Base-by-base conservation (phyloP, 2,113 vertebrate genomes). In the Copsychus sechellarum region DNA sequence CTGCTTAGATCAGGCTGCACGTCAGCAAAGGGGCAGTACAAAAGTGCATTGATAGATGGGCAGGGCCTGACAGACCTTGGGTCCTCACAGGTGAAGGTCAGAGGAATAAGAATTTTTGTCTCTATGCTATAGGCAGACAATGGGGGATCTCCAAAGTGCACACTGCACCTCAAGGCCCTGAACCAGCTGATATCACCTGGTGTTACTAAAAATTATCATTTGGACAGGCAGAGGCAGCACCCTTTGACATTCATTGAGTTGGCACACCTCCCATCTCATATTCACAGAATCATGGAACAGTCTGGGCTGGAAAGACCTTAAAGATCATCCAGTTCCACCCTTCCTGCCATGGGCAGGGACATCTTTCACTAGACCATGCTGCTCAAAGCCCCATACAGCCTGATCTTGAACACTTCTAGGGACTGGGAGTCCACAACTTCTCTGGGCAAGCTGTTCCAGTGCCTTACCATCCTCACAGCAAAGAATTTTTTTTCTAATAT, bases 351-450 rank as follows among this genome's bases (percentile, higher is more conserved):
- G 12, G 26, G 8, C 43, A 66, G 19, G 36, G 28, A 21, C 15
- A 51, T 11, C 23, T 81, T 58, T 28, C 51, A 51, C 26, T 50
- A 20, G 16, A 50, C 26, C 23, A 24, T 11, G 6, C 45, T 58
- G 19, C 33, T 51, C 33, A 73, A 36, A 66, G 23, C 16, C 23
- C 61, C 33, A 14, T 29, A 12, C 23, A 73, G 7, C 23, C 33
- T 58, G 19, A 10, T 14, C 66, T 57, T 81, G 43, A 73, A 23
- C 51, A 51, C 5, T 51, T 67, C 11, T 33, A 77, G 31, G 25
- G 7, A 51, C 0, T 0, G 14, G 20, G 45, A 77, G 14, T 33
- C 33, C 36, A 51, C 28, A 58, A 4, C 12, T 74, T 66, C 36
- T 50, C 69, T 45, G 28, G 16, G 33, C 23, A 86, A 69, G 4